Base-by-base conservation (phyloP, 2,888 invertebrate genomes). In the Penaeus monodon region DNA sequence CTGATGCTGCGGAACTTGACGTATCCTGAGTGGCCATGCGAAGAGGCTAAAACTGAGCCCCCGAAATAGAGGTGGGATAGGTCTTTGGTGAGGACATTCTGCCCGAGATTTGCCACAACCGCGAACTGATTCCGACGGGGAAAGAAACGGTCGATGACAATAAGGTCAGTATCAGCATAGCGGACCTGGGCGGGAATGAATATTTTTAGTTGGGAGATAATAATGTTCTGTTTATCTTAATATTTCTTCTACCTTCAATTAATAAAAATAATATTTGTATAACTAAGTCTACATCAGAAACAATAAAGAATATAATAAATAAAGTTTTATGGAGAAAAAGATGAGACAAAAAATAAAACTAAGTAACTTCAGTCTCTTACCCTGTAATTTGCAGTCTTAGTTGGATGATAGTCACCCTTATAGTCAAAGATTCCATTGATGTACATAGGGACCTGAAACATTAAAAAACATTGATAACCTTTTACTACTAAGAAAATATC, bases 101-200 rank as follows among this genome's bases (percentile, higher is more conserved):
- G 93, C 0, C 95, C 96, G 4, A 96, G 93, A 93, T 97, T 97
- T 1, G 95, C 95, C 0, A 96, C 94, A 88, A 96, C 94, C 0
- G 96, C 95, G 91, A 95, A 96, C 0, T 96, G 95, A 91, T 96
- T 95, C 87, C 96, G 94, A 27, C 97, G 94, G 0, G 96, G 96
- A 92, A 95, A 96, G 94, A 95, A 95, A 77, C 97, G 93, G 91
- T 97, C 96, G 79, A 95, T 92, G 29, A 96, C 94, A 4, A 97
- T 93, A 77, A 96, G 93, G 85, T 94, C 90, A 10, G 88, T 84
- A 33, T 90, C 90, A 24, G 90, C 85, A 66, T 90, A 88, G 70
- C 91, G 91, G 24, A 89, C 84, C 78, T 89, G 79, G 33, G 82
- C 88, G 38, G 38, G n/a, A 64, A 63, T 27, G 24, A 65, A n/a